phyloP scores from a whole-genome alignment of 2,113 vertebrate species.

The Forbesichthys agassizii region DNA sequence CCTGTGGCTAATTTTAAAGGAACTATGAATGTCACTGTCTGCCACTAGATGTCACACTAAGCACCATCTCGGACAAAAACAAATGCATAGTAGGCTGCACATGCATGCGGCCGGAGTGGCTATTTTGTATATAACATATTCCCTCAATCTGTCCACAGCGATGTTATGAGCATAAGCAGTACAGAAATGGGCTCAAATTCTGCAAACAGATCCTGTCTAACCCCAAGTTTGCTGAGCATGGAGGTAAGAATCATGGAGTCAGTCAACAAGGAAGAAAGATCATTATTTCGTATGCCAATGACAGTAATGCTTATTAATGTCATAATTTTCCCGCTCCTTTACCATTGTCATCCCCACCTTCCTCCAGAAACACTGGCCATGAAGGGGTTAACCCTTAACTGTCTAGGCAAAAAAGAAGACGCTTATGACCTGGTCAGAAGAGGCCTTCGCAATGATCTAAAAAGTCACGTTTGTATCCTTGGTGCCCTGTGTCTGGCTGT shows the following conservation, averaged over 20 bases:
- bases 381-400: constrained; percentile 97
- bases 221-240: constrained; percentile 98
- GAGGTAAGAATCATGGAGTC: constrained; percentile 80
- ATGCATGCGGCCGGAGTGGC: no score
- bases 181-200: constrained; percentile 99
- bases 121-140: neutral
- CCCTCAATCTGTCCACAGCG: constrained; percentile 78
- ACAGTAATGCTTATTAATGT: neutral
- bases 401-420: constrained; percentile 97
- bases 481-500: neutral
- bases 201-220: constrained; percentile 99
- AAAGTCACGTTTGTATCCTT: constrained; percentile 99
- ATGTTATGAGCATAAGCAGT: constrained; percentile 99
- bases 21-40: no score
- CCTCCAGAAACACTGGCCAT: constrained; percentile 93
- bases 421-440: constrained; percentile 96
- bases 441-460: constrained; percentile 95
- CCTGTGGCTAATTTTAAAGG: no score
- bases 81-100: no score
- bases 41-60: no score
- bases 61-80: no score
- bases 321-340: neutral
- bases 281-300: neutral
- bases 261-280: neutral
- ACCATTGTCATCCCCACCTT: neutral